Evolutionary conservation across 2,113 vertebrate genomes (phyloP).

Genomic region (Macheiramphus alcinus): DNA sequence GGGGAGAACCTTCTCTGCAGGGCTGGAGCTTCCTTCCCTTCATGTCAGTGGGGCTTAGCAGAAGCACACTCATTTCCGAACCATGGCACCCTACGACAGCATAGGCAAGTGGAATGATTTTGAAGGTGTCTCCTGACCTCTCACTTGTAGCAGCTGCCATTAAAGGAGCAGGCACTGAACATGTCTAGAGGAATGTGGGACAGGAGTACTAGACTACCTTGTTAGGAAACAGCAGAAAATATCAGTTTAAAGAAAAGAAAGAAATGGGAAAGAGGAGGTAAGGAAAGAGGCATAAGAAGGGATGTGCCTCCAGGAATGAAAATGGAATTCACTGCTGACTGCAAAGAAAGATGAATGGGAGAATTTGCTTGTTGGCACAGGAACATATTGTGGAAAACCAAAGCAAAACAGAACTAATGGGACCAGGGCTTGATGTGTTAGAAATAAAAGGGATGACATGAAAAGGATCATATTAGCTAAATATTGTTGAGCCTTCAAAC

Average conservation of each 20-base stretch:
- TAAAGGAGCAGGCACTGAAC: neutral
- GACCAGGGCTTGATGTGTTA: neutral
- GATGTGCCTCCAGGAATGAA: neutral
- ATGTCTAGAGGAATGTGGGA: fast-evolving
- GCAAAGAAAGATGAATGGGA: neutral
- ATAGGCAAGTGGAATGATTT: neutral
- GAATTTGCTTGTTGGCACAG: slow-evolving; percentile 4
- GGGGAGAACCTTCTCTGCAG: neutral
- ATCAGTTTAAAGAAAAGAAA: neutral
- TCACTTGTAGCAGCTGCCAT: neutral
- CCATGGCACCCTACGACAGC: fast-evolving
- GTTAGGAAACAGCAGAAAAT: neutral
- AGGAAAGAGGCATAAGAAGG: neutral
- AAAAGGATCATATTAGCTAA: neutral
- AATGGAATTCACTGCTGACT: neutral
- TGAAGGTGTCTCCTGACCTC: neutral
- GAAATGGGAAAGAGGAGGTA: neutral
- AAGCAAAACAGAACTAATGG: neutral
- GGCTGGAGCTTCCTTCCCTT: neutral
- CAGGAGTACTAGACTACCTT: neutral
- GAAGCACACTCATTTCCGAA: neutral
- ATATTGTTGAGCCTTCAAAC: neutral
- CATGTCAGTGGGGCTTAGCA: neutral
- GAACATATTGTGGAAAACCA: neutral
- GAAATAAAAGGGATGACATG: neutral